Evolutionary conservation across 2,888 invertebrate genomes (phyloP).

Genomic region (Drosophila austrosaltans): DNA sequence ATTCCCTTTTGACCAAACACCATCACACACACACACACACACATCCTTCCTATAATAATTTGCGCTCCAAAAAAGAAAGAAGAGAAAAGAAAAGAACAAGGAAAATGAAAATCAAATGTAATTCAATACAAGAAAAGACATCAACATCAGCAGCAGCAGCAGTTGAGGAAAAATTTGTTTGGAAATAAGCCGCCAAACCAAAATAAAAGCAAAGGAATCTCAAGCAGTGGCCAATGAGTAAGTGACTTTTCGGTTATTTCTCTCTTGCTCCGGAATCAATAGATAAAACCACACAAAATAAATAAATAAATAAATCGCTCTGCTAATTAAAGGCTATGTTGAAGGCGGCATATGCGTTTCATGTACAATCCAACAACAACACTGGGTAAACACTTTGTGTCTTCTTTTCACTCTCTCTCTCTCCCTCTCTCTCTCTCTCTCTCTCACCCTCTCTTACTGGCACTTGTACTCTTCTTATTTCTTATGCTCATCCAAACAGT

Average conservation of each 20-base stretch:
- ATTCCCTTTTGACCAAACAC: slow-evolving; percentile 9
- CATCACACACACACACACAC: no score
- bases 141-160: not conserved
- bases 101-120: slow-evolving; percentile 50
- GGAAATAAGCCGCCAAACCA: not conserved
- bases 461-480: not conserved
- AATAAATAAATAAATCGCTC: slow-evolving; percentile 73
- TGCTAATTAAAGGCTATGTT: slow-evolving; percentile 71
- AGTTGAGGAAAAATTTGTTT: not conserved
- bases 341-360: slow-evolving; percentile 51
- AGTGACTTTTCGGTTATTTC: slow-evolving; percentile 47
- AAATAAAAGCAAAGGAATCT: slow-evolving; percentile 25
- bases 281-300: slow-evolving; percentile 56
- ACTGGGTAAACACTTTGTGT: slow-evolving; percentile 43
- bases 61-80: slow-evolving; percentile 30
- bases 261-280: slow-evolving; percentile 16
- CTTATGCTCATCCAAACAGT: not conserved
- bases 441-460: not conserved
- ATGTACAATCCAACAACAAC: slow-evolving; percentile 45
- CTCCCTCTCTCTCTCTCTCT: not conserved
- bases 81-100: not conserved
- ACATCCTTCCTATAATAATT: slow-evolving; percentile 36
- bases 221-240: slow-evolving; percentile 45
- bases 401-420: slow-evolving; percentile 7
- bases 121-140: slow-evolving; percentile 56